A percentile compares a stretch with the other conserved stretches of the same genome.
Conservation (phyloP, 2,888 invertebrate genomes). For the Chrysomela aeneicollis region DNA sequence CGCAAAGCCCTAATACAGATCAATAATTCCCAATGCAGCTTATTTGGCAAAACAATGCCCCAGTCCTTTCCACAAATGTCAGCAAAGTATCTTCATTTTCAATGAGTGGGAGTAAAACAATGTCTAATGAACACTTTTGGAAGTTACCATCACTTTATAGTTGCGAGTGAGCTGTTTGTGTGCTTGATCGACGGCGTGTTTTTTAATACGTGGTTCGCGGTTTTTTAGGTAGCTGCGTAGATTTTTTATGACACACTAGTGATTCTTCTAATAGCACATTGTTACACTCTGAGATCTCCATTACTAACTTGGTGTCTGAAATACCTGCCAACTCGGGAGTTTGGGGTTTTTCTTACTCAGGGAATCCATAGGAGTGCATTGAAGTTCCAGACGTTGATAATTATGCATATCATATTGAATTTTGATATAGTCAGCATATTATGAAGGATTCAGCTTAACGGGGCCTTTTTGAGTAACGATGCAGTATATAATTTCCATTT, state of each 20-base stretch:
- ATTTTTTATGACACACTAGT: constrained; percentile 39
- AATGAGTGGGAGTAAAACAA: neutral
- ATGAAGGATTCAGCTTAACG: neutral
- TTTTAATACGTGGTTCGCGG: constrained; percentile 34
- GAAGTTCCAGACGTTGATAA: neutral
- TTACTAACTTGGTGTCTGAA: constrained; percentile 39
- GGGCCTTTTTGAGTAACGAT: neutral
- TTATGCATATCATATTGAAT: neutral
- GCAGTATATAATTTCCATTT: neutral
- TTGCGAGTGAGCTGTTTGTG: constrained; percentile 57
- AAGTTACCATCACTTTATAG: constrained; percentile 44
- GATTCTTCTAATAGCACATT: constrained; percentile 39
- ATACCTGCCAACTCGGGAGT: constrained; percentile 29
- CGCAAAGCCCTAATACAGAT: no score
- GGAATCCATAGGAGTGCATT: constrained; percentile 17
- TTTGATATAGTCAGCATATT: no score
- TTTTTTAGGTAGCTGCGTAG: constrained; percentile 41
- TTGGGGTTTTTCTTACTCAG: constrained; percentile 27
- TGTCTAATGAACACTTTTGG: neutral
- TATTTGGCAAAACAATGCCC: no score
- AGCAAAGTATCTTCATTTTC: no score
- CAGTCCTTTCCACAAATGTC: no score
- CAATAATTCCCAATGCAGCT: no score
- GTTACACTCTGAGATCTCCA: constrained; percentile 33
- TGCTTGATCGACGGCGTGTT: constrained; percentile 50